Base-by-base conservation (phyloP, 2,797 vertebrate genomes). In the Silurus aristotelis region DNA sequence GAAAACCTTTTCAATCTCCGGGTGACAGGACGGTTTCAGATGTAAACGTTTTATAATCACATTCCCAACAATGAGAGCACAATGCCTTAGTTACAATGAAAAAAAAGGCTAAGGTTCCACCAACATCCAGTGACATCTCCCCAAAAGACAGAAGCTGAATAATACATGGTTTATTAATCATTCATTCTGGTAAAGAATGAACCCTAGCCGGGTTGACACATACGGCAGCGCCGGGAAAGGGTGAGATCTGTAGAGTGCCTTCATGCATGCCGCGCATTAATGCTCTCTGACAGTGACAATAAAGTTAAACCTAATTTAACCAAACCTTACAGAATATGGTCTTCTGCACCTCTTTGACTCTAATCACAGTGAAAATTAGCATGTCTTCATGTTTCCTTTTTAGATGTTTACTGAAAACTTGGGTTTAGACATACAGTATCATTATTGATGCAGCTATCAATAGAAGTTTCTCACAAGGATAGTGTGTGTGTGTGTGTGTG, bases 111-210 rank as follows among this genome's bases (percentile, higher is more conserved):
- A 80, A 67, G 66, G 46, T 67, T 80, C 63, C 38, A 48, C 61
- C 78, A 52, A 7, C 46, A 13, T 67, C 63, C 63, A 66, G 43
- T 4, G n/a, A 67, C 78, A 66, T 67, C 63, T 55, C 63, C 66
- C 63, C 63, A 67, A 61, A 31, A 80, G 79, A 80, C 76, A 79
- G 63, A 19, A 19, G 5, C 10, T 80, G 63, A 66, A 80, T 80
- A 80, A 80, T 80, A 5, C 43, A 81, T 68, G 27, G 55, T 27
- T 75, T 63, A 61, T 78, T 66, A 71, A 43, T 61, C 43, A 77
- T 80, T 80, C 27, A 80, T 55, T 67, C 63, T 13, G 60, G 58
- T 80, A 20, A 80, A 80, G 79, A 67, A 80, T 67, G 63, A 80
- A 15, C 19, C 46, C 25, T 67, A 52, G 79, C 2, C 43, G 17